Percentiles rank a stretch among this genome's conserved stretches.
phyloP scores from a whole-genome alignment of 2,113 vertebrate species.

The Ranitomeya variabilis region DNA sequence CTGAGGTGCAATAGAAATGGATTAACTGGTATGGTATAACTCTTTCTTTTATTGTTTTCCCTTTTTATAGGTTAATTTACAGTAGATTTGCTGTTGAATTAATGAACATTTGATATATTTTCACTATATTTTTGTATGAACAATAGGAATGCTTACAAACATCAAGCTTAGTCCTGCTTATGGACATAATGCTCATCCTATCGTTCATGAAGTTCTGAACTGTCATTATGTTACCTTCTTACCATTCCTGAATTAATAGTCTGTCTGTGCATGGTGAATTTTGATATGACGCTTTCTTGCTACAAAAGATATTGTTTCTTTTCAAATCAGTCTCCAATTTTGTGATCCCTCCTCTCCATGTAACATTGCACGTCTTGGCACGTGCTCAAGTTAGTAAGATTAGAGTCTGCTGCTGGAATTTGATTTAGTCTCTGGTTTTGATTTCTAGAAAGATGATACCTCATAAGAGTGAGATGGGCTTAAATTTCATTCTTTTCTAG shows the following conservation, averaged over 20 bases:
- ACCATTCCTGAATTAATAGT: conserved; percentile 64
- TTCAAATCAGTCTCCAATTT: conserved; percentile 72
- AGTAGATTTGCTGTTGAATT: not conserved
- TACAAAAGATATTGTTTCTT: conserved; percentile 68
- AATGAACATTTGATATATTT: not conserved
- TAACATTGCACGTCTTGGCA: conserved; percentile 66
- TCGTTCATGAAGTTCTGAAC: conserved; percentile 17
- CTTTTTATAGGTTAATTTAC: not conserved
- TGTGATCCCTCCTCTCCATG: conserved; percentile 65
- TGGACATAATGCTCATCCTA: conserved; percentile 34
- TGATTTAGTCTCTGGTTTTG: conserved; percentile 73
- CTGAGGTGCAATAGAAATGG: not conserved
- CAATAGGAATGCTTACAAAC: too few relatives aligned
- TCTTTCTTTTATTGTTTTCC: not conserved
- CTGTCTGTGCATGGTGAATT: conserved; percentile 68
- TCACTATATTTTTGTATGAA: not conserved
- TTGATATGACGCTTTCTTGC: conserved; percentile 65
- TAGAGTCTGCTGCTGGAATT: conserved; percentile 70
- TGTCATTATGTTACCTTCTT: conserved; percentile 53
- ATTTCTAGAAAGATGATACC: conserved; percentile 72
- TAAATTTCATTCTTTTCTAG: conserved; percentile 57
- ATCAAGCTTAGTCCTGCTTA: not conserved
- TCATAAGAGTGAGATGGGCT: conserved; percentile 65
- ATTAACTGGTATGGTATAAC: not conserved
- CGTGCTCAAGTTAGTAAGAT: conserved; percentile 67